Base-by-base conservation (phyloP, 2,888 invertebrate species). In the Serrognathus titanus region DNA sequence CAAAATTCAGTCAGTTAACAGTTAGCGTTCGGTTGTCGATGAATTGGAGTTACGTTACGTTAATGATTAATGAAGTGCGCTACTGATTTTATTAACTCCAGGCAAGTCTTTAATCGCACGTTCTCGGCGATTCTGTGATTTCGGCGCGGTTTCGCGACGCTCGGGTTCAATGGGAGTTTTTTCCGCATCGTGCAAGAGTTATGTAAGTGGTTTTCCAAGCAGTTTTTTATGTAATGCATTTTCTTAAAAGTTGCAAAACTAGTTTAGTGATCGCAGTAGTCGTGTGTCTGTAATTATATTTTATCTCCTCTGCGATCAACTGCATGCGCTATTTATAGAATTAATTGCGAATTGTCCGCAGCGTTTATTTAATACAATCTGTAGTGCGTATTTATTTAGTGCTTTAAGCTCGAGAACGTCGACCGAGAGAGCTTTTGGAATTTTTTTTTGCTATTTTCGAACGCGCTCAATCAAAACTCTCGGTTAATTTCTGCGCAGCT, bases 1-100 rank as follows among this genome's bases (percentile, higher is more conserved):
- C 62, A 50, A 65, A 65, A 65, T 63, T 62, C 58, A 54, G 53
- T 55, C 62, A 55, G 56, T 55, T 53, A 52, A 53, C 51, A 63
- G 64, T 61, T 63, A 62, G 57, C 58, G 64, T 60, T 60, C 37
- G 57, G 53, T 58, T 54, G 48, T 53, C 53, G 54, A 53, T 20
- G 63, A 57, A 24, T 12, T 54, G 61, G 31, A 48, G 36, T n/a
- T 48, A 13, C 39, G 52, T 52, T 51, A 55, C 55, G 37, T 51
- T 51, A 53, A 31, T 43, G 48, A 53, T 48, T 51, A 43, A 40
- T 53, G 47, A 56, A 59, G 54, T 56, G 52, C 51, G 43, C 46
- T 43, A 46, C 35, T 48, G 13, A 13, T 37, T 49, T 49, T 12
- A 31, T 37, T 48, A 36, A 31, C 12, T 24, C 12, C 9, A 35